A percentile compares a stretch with the other conserved stretches of the same genome.
phyloP scores from a whole-genome alignment of 2,797 vertebrate species.

The Tokudaia muenninki region DNA sequence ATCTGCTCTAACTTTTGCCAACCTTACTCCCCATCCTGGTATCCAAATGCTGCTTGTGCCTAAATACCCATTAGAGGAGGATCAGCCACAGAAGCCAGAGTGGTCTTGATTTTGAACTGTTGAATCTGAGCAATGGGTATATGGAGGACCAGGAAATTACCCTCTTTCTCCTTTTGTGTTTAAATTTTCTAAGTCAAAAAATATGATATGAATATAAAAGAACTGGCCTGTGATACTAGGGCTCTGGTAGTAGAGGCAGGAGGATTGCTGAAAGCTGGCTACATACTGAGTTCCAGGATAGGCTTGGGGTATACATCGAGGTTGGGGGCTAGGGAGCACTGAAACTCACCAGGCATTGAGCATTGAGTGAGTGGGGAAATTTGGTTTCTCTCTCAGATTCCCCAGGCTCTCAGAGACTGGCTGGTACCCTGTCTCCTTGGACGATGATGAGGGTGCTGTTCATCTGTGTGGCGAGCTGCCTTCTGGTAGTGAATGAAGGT shows the following conservation, averaged over 20 bases:
- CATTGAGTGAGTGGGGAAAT: neutral
- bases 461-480: conserved; percentile 58
- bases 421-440: neutral
- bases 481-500: conserved; percentile 42
- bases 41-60: neutral
- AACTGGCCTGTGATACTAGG: neutral
- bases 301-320: neutral
- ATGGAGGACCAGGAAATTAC: neutral
- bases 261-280: neutral
- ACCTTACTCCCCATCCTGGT: neutral
- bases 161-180: conserved; percentile 26
- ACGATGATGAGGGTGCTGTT: conserved; percentile 19
- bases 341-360: neutral
- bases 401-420: neutral
- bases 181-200: neutral
- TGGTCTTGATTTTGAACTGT: neutral
- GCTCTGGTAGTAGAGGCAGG: neutral
- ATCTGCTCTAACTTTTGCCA: neutral
- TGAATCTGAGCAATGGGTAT: neutral
- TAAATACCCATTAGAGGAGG: neutral
- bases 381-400: neutral
- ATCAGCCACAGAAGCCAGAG: neutral
- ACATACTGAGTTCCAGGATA: neutral
- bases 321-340: neutral
- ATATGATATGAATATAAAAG: neutral